These are phyloP conservation scores for Venustoraphidia nigricollis DNA, from an alignment of 2,888 invertebrate species.

Conservation along the genomic window DNA sequence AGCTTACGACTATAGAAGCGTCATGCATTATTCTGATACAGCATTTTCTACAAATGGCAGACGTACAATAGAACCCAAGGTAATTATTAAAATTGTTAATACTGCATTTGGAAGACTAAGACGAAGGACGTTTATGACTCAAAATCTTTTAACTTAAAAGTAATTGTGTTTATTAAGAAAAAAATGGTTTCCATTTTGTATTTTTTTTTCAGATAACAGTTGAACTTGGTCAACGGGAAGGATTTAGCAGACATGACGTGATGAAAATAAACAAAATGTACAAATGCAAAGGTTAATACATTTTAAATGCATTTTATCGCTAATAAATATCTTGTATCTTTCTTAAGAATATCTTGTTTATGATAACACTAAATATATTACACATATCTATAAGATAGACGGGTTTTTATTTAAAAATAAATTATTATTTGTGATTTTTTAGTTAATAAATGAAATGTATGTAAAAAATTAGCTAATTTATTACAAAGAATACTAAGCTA, in stretches of 20 bases:
- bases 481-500: no score
- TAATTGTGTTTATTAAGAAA: not conserved
- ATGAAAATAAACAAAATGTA: constrained; percentile 64
- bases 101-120: not conserved
- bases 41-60: constrained; percentile 59
- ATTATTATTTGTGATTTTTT: no score
- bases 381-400: no score
- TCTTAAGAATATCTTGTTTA: no score
- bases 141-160: constrained; percentile 1
- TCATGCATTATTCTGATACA: constrained; percentile 68
- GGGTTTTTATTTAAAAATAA: no score
- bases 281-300: constrained; percentile 30
- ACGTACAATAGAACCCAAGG: constrained; percentile 57
- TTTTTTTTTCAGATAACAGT: constrained; percentile 18
- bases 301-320: no score
- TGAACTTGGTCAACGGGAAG: constrained; percentile 56
- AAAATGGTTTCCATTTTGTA: no score
- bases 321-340: no score
- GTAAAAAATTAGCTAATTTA: no score
- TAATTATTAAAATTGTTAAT: constrained; percentile 20
- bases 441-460: no score
- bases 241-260: constrained; percentile 55
- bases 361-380: no score
- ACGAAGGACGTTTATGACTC: not conserved
- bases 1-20: constrained; percentile 66